Evolutionary conservation across 2,113 vertebrate species (phyloP), one percentile per base, ranked within the genome.

Genomic region (Castor canadensis): DNA sequence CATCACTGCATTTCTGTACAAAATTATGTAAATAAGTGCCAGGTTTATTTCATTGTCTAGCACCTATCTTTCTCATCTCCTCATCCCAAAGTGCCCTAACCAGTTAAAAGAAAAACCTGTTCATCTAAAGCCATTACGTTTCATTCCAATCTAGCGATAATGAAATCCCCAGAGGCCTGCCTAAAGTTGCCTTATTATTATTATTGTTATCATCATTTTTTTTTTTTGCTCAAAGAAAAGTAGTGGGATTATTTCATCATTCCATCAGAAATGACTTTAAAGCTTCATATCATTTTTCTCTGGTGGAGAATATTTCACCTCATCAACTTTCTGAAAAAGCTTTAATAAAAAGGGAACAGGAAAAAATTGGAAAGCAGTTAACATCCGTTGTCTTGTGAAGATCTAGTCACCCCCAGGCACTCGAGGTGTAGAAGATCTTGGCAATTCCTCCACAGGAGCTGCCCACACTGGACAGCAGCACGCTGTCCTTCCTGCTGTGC

Each of bases 21-120:
- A 97, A 98, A 98, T 96, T 97, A 98, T 94, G 80, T 95, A 97
- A 97, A 98, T 98, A 76, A 95, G 62, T 95, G 97, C 93, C 40
- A 94, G 60, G 67, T 72, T 97, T 95, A 79, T 96, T 89, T 90
- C 91, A 24, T 96, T 96, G 89, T 97, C 86, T 98, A 43, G 6
- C 94, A 96, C 79, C 88, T 95, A 80, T 94, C 94, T 97, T 96
- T 97, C 91, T 71, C 83, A 6, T 95, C 69, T 95, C 95, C 96
- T 96, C 12, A 93, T 95, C 88, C 76, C 62, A 30, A 96, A 97
- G 88, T 81, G 38, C 85, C 98, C 95, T 97, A 95, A n/a, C 62
- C 77, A 95, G 91, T 96, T 96, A 69, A 96, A 97, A 98, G 96
- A 80, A 97, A 97, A 97, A 81, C 84, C 88, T 97, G 91, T 73